Evolutionary conservation across 2,888 invertebrate species (phyloP).

Genomic region (Nysson spinosus): DNA sequence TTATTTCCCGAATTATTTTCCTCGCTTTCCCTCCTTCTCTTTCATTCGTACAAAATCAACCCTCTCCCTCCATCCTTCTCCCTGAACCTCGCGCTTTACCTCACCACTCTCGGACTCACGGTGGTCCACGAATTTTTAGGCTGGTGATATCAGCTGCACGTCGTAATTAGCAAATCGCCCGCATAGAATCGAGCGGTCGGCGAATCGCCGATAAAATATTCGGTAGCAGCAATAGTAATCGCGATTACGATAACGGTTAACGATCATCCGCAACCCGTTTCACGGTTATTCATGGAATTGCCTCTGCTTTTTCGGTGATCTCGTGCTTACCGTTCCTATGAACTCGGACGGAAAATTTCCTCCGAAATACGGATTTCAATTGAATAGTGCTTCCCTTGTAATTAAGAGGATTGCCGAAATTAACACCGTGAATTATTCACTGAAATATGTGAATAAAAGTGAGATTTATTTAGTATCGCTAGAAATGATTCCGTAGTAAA

Average conservation of each 20-base stretch:
- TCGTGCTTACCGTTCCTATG: neutral
- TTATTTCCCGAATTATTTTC: constrained; percentile 10
- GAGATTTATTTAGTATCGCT: too few relatives aligned
- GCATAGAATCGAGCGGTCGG: constrained; percentile 24
- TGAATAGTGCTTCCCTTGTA: too few relatives aligned
- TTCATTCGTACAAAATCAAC: too few relatives aligned
- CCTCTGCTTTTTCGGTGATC: constrained; percentile 8
- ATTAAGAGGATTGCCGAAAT: too few relatives aligned
- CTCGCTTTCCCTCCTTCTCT: neutral
- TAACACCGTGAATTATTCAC: too few relatives aligned
- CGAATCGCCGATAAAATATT: constrained; percentile 48
- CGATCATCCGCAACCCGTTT: constrained; percentile 27
- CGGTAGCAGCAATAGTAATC: constrained; percentile 28
- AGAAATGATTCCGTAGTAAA: too few relatives aligned
- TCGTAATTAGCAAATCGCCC: constrained; percentile 43
- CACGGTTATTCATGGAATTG: constrained; percentile 21
- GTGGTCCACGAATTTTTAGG: constrained; percentile 17
- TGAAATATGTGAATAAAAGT: too few relatives aligned
- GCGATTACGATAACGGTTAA: constrained; percentile 37
- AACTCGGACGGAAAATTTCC: neutral
- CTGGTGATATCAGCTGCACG: constrained; percentile 17
- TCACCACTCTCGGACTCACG: too few relatives aligned
- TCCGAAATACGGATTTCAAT: neutral
- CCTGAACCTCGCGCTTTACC: too few relatives aligned
- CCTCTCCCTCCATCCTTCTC: too few relatives aligned